Conservation (phyloP, 2,113 vertebrate genomes). For the Hepsetus odoe region DNA sequence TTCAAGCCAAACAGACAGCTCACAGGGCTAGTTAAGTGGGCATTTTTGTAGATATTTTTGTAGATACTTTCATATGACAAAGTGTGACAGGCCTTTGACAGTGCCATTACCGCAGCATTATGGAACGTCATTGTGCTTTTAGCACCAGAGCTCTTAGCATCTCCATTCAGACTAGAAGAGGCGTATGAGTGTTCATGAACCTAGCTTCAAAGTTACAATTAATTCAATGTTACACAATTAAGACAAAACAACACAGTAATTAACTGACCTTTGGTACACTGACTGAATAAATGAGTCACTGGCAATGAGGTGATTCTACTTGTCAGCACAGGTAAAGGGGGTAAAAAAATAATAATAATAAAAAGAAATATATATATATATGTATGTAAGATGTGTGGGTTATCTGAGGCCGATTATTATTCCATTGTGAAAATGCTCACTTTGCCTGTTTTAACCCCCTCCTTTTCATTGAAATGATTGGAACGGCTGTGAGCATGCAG, state of each 20-base stretch:
- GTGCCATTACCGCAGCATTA: neutral
- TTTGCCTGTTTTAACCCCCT: constrained; percentile 30
- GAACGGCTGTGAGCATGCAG: constrained; percentile 19
- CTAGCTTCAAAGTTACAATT: constrained; percentile 34
- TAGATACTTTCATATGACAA: neutral
- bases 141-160: constrained; percentile 5
- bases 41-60: too few species aligned
- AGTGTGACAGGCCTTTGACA: neutral
- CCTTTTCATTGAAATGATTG: constrained; percentile 31
- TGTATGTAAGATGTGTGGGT: constrained; percentile 18
- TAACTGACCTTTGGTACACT: constrained; percentile 38
- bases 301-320: constrained; percentile 13
- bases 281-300: constrained; percentile 32
- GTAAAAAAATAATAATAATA: neutral
- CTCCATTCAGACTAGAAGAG: constrained; percentile 8
- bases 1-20: neutral
- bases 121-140: constrained; percentile 30
- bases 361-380: neutral
- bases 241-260: constrained; percentile 49
- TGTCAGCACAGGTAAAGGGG: constrained; percentile 40
- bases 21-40: too few species aligned
- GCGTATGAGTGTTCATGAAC: constrained; percentile 6
- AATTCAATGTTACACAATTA: constrained; percentile 34
- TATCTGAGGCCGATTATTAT: constrained; percentile 41
- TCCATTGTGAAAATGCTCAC: constrained; percentile 37